Evolutionary conservation across 2,113 vertebrate species (phyloP).

Genomic region (Vulpes lagopus): DNA sequence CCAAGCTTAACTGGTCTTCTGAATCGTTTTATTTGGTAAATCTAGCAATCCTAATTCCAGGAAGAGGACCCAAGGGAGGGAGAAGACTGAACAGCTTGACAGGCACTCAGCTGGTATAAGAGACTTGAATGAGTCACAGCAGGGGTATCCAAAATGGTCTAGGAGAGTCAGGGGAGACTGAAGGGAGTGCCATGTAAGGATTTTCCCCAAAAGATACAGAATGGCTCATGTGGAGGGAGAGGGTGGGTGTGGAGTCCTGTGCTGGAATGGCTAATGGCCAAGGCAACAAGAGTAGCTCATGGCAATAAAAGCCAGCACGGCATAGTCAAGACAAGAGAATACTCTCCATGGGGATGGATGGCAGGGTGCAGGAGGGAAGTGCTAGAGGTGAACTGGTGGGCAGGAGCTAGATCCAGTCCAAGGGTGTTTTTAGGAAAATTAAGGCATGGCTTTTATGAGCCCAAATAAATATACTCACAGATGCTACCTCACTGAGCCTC

Average conservation of each 20-base stretch:
- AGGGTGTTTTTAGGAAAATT: not conserved
- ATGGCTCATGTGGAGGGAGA: not conserved
- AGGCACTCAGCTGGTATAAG: not conserved
- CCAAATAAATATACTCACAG: not conserved
- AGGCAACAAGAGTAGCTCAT: not conserved
- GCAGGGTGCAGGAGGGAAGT: not conserved
- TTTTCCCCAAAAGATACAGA: not conserved
- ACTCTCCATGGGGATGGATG: not conserved
- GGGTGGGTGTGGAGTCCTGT: fast-evolving
- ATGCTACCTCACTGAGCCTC: not conserved
- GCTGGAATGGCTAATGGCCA: not conserved
- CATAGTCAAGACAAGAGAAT: not conserved
- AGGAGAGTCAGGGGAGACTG: no score
- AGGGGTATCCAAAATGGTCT: not conserved
- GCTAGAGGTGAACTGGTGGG: not conserved
- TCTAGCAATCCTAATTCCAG: not conserved
- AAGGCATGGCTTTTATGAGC: not conserved
- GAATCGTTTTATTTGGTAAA: not conserved
- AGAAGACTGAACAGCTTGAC: not conserved
- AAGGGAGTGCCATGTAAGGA: not conserved
- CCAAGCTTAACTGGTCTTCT: not conserved
- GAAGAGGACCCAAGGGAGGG: not conserved
- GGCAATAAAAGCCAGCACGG: fast-evolving
- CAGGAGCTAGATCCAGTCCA: not conserved
- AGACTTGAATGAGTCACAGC: not conserved